Percentiles rank a stretch among this genome's conserved stretches.
phyloP scores from a whole-genome alignment of 2,888 invertebrate species.

The Hylaea fasciaria region DNA sequence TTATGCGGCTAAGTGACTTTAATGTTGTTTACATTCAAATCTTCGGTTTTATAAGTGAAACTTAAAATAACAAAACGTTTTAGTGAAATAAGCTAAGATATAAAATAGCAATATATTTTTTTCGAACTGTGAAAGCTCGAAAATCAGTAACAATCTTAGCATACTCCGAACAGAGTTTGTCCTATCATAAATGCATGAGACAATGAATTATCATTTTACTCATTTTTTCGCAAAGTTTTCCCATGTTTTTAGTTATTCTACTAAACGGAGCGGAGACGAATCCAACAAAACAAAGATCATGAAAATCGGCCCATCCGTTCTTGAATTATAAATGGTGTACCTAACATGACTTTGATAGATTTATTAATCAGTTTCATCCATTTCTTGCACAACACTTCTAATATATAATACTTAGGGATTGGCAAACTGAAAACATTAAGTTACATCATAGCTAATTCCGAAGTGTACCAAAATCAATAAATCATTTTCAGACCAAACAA shows the following conservation, averaged over 20 bases:
- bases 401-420: background rate
- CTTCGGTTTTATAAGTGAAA: slow-evolving; percentile 6
- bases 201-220: no score
- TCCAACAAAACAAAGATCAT: no score
- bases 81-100: background rate
- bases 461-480: slow-evolving; percentile 11
- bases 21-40: slow-evolving; percentile 7
- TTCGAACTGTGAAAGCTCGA: background rate
- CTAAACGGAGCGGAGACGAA: no score
- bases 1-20: slow-evolving; percentile 12
- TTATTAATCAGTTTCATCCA: no score
- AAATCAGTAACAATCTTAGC: no score
- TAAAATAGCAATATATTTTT: background rate
- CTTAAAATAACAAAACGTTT: background rate
- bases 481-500: slow-evolving; percentile 27
- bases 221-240: no score
- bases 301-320: no score
- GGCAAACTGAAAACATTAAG: background rate
- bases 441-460: slow-evolving; percentile 12
- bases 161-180: no score
- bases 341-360: no score
- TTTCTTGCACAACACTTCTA: background rate
- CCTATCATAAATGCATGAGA: no score
- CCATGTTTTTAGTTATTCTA: no score
- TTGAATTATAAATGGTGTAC: no score